Base-by-base conservation (phyloP, 1,140 invertebrate species). In the Drosophila rufa region DNA sequence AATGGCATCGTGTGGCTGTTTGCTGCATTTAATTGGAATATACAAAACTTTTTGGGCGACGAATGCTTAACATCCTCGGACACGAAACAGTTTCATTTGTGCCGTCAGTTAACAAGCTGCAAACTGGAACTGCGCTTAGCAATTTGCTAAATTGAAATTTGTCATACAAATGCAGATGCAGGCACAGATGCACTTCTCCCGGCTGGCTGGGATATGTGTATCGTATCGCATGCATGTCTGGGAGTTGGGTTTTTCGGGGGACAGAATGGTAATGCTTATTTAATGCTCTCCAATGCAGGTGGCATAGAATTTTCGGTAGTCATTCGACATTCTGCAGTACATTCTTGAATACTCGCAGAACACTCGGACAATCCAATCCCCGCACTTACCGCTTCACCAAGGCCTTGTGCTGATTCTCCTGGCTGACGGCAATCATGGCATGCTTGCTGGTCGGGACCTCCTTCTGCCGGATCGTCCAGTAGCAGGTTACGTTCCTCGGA, bases 391-490 rank as follows among this genome's bases (percentile, higher is more conserved):
- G 94, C 78, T 96, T 96, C 87, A 96, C 95, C 84, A 96, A 94
- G 93, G 96, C 95, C 92, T 96, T 96, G 91, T 96, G 95, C 57
- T 95, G 94, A 58, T 95, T 94, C 79, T 96, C 95, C 87, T 96
- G 96, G 48, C 95, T 93, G 14, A 98, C 96, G 2, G 96, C 95
- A 77, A 98, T 97, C 96, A 98, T 97, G 3, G 97, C 97, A 92
- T 97, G 96, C 92, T 97, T 98, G 92, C 96, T 97, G 7, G 96
- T 97, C 0, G 97, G 97, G 30, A 97, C 96, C 75, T 95, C 95
- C 91, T 97, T 96, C 92, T 98, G 97, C 15, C 96, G 94, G 57
- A 97, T 93, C 19, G 95, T 97, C 94, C 96, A 96, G 82, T 96
- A 95, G 91, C 97, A 98, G 11, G 96, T 97, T 4, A 97, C 96